Conservation (phyloP, 2,797 vertebrate genomes). For the Knipowitschia caucasica region DNA sequence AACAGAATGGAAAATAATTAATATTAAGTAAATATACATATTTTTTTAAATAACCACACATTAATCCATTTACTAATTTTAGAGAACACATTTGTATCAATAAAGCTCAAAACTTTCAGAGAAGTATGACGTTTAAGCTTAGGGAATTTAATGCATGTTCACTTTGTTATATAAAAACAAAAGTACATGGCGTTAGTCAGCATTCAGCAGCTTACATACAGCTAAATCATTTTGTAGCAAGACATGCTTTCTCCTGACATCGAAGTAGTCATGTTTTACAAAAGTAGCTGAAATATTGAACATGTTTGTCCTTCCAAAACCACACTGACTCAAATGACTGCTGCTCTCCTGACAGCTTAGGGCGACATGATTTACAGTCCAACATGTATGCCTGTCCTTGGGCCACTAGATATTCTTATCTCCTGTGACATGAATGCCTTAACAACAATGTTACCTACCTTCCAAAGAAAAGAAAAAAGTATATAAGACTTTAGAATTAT, state of each 20-base stretch:
- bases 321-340: conserved; percentile 50
- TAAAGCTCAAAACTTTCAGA: conserved; percentile 8
- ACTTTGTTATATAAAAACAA: neutral
- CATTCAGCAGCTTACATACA: conserved; percentile 10
- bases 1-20: too few species aligned
- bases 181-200: conserved; percentile 15
- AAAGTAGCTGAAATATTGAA: conserved; percentile 47
- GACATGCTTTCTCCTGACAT: conserved; percentile 25
- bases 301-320: conserved; percentile 49
- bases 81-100: conserved; percentile 13
- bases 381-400: conserved; percentile 57
- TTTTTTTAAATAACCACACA: too few species aligned
- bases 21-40: too few species aligned
- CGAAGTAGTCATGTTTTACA: conserved; percentile 35
- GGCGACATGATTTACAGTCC: conserved; percentile 61
- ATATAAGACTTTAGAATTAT: too few species aligned
- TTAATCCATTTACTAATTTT: too few species aligned
- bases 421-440: conserved; percentile 21
- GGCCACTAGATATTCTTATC: conserved; percentile 25
- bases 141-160: conserved; percentile 11
- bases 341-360: conserved; percentile 48
- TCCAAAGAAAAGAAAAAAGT: conserved; percentile 8
- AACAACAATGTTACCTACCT: conserved; percentile 16
- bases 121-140: conserved; percentile 4
- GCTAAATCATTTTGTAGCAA: conserved; percentile 7